A percentile compares a stretch with the other conserved stretches of the same genome.
These are phyloP conservation scores for Vombatus ursinus DNA, from an alignment of 2,113 vertebrate species.

Conservation along the genomic window DNA sequence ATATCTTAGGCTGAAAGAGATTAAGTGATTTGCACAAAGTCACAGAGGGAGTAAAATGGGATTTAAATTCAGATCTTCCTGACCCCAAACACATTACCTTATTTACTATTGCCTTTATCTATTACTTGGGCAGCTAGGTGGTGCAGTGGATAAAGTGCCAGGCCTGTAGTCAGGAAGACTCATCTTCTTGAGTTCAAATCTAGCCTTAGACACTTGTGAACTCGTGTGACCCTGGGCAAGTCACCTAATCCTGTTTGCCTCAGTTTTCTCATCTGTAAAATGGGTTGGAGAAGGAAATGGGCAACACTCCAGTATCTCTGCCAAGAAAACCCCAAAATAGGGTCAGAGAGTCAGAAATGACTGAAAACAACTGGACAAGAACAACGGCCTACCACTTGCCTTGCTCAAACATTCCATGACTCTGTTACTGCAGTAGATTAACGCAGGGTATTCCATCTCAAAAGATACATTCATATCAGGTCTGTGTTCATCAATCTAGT, in stretches of 20 bases:
- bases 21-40: neutral
- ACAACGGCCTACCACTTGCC: neutral
- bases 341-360: neutral
- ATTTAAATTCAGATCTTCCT: neutral
- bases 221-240: neutral
- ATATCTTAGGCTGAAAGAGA: neutral
- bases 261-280: neutral
- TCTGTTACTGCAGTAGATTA: neutral
- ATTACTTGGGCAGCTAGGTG: neutral
- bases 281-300: neutral
- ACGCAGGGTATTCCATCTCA: neutral
- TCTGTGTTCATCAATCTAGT: constrained; percentile 60
- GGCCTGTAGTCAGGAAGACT: neutral
- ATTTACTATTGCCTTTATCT: neutral
- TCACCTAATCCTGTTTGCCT: neutral
- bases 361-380: neutral
- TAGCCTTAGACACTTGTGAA: neutral
- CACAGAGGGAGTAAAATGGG: neutral
- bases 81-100: neutral
- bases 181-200: neutral
- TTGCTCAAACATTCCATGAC: neutral
- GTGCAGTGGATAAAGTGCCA: neutral
- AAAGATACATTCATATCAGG: constrained; percentile 39
- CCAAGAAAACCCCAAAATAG: neutral
- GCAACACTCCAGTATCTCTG: neutral